Base-by-base conservation (phyloP, 2,113 vertebrate genomes). In the Myotis lucifugus region DNA sequence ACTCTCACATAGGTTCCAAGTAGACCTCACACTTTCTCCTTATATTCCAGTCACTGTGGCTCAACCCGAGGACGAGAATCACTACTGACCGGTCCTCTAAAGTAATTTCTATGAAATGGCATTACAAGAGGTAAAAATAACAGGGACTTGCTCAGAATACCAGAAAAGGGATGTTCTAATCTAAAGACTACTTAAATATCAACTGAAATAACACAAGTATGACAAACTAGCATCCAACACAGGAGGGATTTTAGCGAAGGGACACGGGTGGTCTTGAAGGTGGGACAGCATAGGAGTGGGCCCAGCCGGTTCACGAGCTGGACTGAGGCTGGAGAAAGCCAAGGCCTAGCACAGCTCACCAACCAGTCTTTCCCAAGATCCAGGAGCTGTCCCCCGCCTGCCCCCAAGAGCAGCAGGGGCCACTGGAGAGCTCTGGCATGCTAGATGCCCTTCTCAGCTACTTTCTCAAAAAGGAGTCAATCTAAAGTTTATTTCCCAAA, bases 281-380 rank as follows among this genome's bases (percentile, higher is more conserved):
- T 6, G 25, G 8, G 14, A 54, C 11, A 14, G n/a, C 59, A 27
- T 0, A 6, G 9, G 29, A 32, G 25, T 0, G 0, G 46, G n/a
- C 3, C 69, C 21, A 0, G 14, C 46, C 48, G 76, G 66, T 14
- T 10, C 9, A 0, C 1, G 7, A 69, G 11, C 29, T 5, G 42
- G 32, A n/a, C 29, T 2, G 3, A 52, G 6, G 25, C 19, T 0
- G 54, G 23, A 56, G 32, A 67, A 37, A 11, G 64, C 54, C 14
- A 29, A 42, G 14, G 52, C 82, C 37, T 14, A 12, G 23, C 29
- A 11, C 21, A 50, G 61, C 78, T 82, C 37, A 0, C 8, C 10
- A 42, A 8, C 27, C 59, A 81, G 1, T 1, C 29, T 67, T 59
- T 34, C 23, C 34, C 84, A 15, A 25, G 66, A 8, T 7, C 70